Base-by-base conservation (phyloP, 2,797 vertebrate genomes). In the Argyrosomus regius region DNA sequence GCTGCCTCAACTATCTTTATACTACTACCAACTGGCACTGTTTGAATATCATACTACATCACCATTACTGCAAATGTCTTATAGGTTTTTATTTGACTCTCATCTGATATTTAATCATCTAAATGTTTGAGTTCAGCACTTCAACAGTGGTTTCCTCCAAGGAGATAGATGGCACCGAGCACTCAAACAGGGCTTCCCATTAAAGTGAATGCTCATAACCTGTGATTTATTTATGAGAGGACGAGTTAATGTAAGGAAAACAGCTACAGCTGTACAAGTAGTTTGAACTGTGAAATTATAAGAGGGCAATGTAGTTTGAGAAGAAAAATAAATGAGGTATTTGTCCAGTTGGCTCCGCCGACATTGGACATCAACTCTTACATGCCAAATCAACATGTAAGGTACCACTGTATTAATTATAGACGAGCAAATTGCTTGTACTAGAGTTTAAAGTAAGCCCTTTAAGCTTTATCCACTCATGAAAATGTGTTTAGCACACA, bases 201-300 rank as follows among this genome's bases (percentile, higher is more conserved):
- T 46, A 54, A 35, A 54, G 13, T 46, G n/a, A 7, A 52, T 24
- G 49, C 17, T 39, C 56, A 28, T 26, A 10, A 4, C 35, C 3
- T 41, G n/a, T 10, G 3, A 62, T 63, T 69, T 20, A 63, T 50
- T 46, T 26, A 18, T 43, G 22, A 58, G 31, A 45, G 28, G 52
- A 59, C 11, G 35, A 46, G 39, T 69, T 63, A 61, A 43, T 52
- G 66, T 46, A n/a, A 39, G 28, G 8, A 35, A 35, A 72, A 58
- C 46, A 35, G 14, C 26, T 41, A 35, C 28, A 45, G 9, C 26
- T 24, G 24, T 66, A 35, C 35, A 8, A 8, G 35, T 9, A 35
- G 35, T 8, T 35, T 9, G 26, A 66, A 56, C 31, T 24, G 60
- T 39, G 13, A 22, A 71, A 53, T 56, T n/a, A 52, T 58, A 17